phyloP scores from a whole-genome alignment of 2,113 vertebrate species.

The Tachysurus fulvidraco region DNA sequence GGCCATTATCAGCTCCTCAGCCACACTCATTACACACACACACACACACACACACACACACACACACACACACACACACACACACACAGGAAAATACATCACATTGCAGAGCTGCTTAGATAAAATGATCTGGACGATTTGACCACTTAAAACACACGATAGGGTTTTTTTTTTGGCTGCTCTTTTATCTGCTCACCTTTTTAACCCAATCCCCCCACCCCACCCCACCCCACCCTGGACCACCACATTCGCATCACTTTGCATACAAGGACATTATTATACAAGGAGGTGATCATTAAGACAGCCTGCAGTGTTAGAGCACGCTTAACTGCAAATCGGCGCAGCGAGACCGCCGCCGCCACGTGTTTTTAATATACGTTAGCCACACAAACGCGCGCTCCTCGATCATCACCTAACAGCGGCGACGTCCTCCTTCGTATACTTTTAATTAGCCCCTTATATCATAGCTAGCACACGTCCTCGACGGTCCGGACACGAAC shows the following conservation, averaged over 20 bases:
- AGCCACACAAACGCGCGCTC: not conserved
- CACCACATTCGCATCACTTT: constrained; percentile 17
- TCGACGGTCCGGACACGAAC: constrained; percentile 12
- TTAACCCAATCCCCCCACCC: not conserved
- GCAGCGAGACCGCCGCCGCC: not conserved
- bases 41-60: constrained; percentile 29
- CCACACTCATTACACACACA: constrained; percentile 23
- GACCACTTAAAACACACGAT: constrained; percentile 13
- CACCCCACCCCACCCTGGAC: no score
- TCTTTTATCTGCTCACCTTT: not conserved
- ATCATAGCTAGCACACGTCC: constrained; percentile 48
- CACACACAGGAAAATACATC: not conserved
- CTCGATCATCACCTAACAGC: constrained; percentile 47
- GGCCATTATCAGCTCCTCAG: constrained; percentile 35
- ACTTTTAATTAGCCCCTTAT: constrained; percentile 49
- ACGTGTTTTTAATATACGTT: constrained; percentile 35
- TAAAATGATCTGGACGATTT: constrained; percentile 27
- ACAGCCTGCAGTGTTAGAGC: constrained; percentile 6
- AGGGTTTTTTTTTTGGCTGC: not conserved
- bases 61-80: constrained; percentile 11
- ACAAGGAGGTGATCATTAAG: constrained; percentile 25
- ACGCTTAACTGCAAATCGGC: not conserved
- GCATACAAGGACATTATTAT: not conserved
- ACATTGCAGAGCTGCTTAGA: not conserved
- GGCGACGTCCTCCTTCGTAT: constrained; percentile 20